A percentile compares a stretch with the other conserved stretches of the same genome.
Conservation (phyloP, 2,888 invertebrate species). For the Anarsia innoxiella region DNA sequence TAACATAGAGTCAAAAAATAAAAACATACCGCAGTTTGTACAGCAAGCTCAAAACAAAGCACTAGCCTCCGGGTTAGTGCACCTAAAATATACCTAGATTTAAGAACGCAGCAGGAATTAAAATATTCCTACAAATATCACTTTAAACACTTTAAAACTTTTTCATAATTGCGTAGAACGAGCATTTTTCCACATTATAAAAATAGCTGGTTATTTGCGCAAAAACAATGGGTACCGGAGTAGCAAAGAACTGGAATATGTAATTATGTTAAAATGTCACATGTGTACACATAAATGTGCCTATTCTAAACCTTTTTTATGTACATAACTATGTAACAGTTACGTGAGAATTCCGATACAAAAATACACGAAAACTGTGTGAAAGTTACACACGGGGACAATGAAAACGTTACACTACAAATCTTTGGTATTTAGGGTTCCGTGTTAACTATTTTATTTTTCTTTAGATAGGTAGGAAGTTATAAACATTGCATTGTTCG, state of each 20-base stretch:
- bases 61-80: no score
- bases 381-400: background rate
- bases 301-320: slow-evolving; percentile 16
- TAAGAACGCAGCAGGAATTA: slow-evolving; percentile 1
- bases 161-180: slow-evolving; percentile 21
- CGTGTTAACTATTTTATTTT: no score
- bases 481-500: no score
- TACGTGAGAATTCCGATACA: slow-evolving; percentile 27
- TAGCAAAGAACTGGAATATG: slow-evolving; percentile 8
- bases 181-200: slow-evolving; percentile 28
- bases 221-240: slow-evolving; percentile 26
- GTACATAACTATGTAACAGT: slow-evolving; percentile 22
- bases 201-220: slow-evolving; percentile 14
- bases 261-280: slow-evolving; percentile 47
- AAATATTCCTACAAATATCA: slow-evolving; percentile 2
- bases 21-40: no score
- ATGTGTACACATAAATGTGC: slow-evolving; percentile 17
- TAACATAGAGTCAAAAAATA: no score
- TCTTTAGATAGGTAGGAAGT: no score
- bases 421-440: background rate
- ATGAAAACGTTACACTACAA: background rate
- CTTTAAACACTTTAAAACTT: slow-evolving; percentile 6
- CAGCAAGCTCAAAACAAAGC: no score
- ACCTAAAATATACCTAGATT: no score
- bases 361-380: slow-evolving; percentile 1